Percentiles rank a stretch among this genome's conserved stretches.
These are phyloP conservation scores for Peucedramus taeniatus DNA, from an alignment of 2,113 vertebrate species.

Conservation along the genomic window DNA sequence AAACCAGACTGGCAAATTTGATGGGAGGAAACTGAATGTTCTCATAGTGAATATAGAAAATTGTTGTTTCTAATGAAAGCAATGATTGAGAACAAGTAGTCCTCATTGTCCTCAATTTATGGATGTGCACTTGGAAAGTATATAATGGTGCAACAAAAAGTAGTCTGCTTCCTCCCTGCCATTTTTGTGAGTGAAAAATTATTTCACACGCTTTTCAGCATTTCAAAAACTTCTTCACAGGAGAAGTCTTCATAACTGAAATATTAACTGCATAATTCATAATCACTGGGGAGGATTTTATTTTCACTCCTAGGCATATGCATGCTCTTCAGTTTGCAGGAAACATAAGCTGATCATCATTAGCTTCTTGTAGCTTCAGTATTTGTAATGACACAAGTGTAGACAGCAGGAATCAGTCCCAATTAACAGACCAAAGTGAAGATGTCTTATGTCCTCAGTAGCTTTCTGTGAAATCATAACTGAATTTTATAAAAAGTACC, in stretches of 20 bases:
- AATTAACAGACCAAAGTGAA: background rate
- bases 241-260: background rate
- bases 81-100: background rate
- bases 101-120: background rate
- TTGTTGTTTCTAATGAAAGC: background rate
- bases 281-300: background rate
- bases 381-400: background rate
- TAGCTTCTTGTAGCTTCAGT: background rate
- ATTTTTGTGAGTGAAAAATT: background rate
- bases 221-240: background rate
- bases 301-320: background rate
- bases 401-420: background rate
- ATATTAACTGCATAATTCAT: background rate
- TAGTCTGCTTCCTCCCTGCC: background rate
- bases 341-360: background rate
- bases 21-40: background rate
- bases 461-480: rapidly evolving
- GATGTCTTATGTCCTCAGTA: background rate
- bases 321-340: background rate
- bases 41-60: background rate
- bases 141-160: background rate
- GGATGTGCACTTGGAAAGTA: background rate
- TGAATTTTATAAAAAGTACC: background rate
- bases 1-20: background rate
- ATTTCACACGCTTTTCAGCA: background rate